phyloP scores from a whole-genome alignment of 2,888 invertebrate genomes.

The Callimorpha dominula region DNA sequence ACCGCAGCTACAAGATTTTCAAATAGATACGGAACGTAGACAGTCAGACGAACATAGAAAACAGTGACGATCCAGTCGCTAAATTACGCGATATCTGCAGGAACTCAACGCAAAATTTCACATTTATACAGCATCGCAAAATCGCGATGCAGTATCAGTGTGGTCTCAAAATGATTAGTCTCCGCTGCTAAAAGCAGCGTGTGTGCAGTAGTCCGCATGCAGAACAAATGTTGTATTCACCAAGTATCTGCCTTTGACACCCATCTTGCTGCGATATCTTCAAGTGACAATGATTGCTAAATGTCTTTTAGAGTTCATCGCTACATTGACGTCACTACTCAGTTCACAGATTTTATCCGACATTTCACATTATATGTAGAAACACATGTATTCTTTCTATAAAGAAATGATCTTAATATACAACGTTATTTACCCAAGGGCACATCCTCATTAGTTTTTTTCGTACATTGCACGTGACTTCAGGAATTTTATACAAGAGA shows the following conservation, averaged over 20 bases:
- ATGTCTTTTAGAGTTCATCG: conserved; percentile 22
- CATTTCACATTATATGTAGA: conserved; percentile 11
- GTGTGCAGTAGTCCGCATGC: conserved; percentile 15
- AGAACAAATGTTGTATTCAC: conserved; percentile 61
- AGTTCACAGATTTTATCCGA: conserved; percentile 34
- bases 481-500: neutral
- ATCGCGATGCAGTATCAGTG: no score
- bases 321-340: conserved; percentile 10
- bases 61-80: no score
- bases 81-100: no score
- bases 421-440: neutral
- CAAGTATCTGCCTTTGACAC: conserved; percentile 76
- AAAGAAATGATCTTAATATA: neutral
- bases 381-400: conserved; percentile 13
- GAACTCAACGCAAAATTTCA: neutral
- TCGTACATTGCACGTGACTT: neutral
- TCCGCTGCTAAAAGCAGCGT: neutral
- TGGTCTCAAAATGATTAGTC: no score
- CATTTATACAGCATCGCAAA: no score
- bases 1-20: no score
- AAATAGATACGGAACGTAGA: no score
- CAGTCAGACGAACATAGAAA: no score
- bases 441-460: neutral
- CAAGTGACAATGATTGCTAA: conserved; percentile 29
- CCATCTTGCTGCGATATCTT: conserved; percentile 60